phyloP scores from a whole-genome alignment of 2,797 vertebrate genomes.

The Mus minutoides region DNA sequence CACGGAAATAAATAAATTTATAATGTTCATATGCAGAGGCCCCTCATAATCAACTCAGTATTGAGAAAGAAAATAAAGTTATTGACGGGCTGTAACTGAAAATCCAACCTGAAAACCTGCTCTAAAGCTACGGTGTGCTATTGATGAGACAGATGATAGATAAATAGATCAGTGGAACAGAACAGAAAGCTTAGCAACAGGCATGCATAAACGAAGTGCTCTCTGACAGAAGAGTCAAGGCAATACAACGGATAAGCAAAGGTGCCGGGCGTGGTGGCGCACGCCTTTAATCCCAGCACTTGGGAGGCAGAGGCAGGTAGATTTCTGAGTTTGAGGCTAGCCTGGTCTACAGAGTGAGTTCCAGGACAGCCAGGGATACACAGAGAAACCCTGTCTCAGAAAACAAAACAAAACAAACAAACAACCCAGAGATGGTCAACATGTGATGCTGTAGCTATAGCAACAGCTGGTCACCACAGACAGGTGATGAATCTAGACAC shows the following conservation, averaged over 20 bases:
- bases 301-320: too few species aligned
- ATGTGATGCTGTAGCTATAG: neutral
- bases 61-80: slow-evolving; percentile 1
- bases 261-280: neutral
- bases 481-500: neutral
- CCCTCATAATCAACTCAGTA: neutral
- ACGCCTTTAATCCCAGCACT: too few species aligned
- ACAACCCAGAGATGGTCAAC: neutral
- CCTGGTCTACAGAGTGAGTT: too few species aligned
- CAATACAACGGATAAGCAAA: neutral
- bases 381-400: too few species aligned
- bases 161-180: neutral
- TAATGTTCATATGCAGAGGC: neutral
- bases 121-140: neutral
- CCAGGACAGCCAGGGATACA: too few species aligned
- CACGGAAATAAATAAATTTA: neutral
- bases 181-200: neutral
- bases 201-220: neutral
- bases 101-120: neutral
- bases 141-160: neutral
- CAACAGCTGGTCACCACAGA: neutral
- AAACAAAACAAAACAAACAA: too few species aligned
- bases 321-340: too few species aligned
- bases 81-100: neutral
- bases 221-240: neutral